Conservation (phyloP, 2,113 vertebrate genomes). For the Sylvietta virens region DNA sequence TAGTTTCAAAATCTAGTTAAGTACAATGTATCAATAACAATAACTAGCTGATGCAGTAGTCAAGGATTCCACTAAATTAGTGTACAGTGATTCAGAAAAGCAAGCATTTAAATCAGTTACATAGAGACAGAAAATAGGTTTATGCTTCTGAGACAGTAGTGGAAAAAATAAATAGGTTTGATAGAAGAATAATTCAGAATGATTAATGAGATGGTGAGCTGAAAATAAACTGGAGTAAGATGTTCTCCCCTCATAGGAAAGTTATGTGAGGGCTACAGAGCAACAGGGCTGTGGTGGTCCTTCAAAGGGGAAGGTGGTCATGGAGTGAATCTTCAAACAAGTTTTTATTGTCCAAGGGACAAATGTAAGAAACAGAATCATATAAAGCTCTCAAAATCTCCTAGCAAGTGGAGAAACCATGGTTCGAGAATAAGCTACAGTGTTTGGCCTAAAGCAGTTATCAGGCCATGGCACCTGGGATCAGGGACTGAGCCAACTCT, state of each 20-base stretch:
- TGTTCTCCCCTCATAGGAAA: not conserved
- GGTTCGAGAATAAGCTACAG: not conserved
- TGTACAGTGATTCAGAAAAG: not conserved
- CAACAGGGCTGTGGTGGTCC: not conserved
- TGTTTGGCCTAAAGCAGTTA: not conserved
- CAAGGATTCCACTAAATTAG: constrained; percentile 4
- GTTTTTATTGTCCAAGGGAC: too few species aligned
- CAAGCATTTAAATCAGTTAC: constrained; percentile 18
- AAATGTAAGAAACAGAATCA: too few species aligned
- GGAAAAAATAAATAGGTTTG: not conserved
- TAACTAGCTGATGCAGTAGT: not conserved
- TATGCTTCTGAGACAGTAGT: not conserved
- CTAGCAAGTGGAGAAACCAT: fast-evolving
- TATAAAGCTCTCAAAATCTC: too few species aligned
- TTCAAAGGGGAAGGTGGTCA: not conserved
- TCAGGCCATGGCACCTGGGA: fast-evolving
- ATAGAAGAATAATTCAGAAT: not conserved
- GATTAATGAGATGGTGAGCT: not conserved
- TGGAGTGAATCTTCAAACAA: not conserved
- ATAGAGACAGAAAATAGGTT: not conserved
- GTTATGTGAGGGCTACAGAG: not conserved
- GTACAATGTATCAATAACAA: not conserved
- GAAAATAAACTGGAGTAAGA: not conserved
- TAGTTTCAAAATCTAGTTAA: not conserved
- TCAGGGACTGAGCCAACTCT: not conserved